These are phyloP conservation scores for Amniataba percoides DNA, from an alignment of 2,797 vertebrate genomes.

Conservation along the genomic window DNA sequence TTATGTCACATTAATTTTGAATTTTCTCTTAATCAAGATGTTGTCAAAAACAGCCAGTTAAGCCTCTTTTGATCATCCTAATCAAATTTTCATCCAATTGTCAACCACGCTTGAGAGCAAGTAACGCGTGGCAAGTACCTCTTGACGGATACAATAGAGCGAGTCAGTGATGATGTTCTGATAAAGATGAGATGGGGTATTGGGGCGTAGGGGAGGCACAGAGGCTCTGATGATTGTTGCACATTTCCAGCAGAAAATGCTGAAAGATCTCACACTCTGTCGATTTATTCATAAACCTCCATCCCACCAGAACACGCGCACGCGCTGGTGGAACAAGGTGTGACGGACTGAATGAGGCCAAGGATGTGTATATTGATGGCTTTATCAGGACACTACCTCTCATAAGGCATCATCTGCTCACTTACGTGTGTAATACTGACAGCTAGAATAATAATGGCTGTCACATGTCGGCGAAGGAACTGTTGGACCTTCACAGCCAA, in stretches of 20 bases:
- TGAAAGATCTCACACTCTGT: constrained; percentile 63
- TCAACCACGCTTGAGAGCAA: background rate
- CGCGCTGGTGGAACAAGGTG: constrained; percentile 57
- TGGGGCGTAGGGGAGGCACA: constrained; percentile 16
- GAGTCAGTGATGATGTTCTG: constrained; percentile 43
- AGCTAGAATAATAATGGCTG: constrained; percentile 91
- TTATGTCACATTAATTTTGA: background rate
- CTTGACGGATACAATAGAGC: constrained; percentile 18
- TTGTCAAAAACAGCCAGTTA: background rate
- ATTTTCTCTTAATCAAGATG: constrained; percentile 7
- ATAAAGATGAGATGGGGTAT: constrained; percentile 37
- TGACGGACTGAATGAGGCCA: constrained; percentile 75
- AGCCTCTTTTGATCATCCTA: background rate
- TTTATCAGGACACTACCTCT: constrained; percentile 87
- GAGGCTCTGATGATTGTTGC: constrained; percentile 9
- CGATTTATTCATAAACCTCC: constrained; percentile 61
- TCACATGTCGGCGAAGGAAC: constrained; percentile 88
- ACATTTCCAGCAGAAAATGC: constrained; percentile 48
- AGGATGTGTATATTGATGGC: constrained; percentile 88
- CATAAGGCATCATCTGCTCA: constrained; percentile 86
- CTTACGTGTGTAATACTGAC: constrained; percentile 89
- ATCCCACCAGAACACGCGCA: constrained; percentile 9
- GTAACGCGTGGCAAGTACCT: background rate
- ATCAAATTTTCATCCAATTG: background rate
- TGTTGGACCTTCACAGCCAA: constrained; percentile 85